phyloP scores from a whole-genome alignment of 2,888 invertebrate species.

The Drosophila hamatofila region DNA sequence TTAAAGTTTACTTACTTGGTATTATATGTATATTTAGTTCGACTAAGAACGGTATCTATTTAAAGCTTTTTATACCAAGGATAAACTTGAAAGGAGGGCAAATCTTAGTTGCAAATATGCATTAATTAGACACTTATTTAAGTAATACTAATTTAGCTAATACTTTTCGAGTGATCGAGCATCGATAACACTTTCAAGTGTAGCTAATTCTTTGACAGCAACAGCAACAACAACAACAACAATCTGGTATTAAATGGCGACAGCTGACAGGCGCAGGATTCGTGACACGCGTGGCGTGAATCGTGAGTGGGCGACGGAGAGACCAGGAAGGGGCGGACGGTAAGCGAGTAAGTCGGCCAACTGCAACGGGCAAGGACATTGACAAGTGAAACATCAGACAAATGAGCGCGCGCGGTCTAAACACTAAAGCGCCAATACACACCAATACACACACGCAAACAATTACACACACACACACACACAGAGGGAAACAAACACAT shows the following conservation, averaged over 20 bases:
- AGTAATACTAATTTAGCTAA: background rate
- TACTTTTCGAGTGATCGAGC: background rate
- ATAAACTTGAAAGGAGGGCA: no score
- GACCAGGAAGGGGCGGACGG: background rate
- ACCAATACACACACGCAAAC: conserved; percentile 20
- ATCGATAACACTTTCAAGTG: background rate
- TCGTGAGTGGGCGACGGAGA: conserved; percentile 2
- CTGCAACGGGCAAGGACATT: conserved; percentile 38
- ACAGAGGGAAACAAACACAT: background rate
- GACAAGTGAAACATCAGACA: conserved; percentile 67
- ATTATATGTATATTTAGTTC: no score
- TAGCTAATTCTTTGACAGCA: background rate
- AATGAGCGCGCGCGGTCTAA: conserved; percentile 47
- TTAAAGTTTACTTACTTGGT: no score
- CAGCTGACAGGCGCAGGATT: conserved; percentile 6
- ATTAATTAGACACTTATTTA: background rate
- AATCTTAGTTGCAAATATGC: background rate
- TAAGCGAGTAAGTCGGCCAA: conserved; percentile 23
- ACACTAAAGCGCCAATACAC: conserved; percentile 25
- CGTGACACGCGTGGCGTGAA: conserved; percentile 10
- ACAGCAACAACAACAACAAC: background rate
- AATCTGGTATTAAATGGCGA: background rate
- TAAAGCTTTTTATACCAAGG: no score
- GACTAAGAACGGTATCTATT: no score
- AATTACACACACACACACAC: conserved; percentile 6